Conservation (phyloP, 2,888 invertebrate genomes). For the Mesorhabditis spiculigera region DNA sequence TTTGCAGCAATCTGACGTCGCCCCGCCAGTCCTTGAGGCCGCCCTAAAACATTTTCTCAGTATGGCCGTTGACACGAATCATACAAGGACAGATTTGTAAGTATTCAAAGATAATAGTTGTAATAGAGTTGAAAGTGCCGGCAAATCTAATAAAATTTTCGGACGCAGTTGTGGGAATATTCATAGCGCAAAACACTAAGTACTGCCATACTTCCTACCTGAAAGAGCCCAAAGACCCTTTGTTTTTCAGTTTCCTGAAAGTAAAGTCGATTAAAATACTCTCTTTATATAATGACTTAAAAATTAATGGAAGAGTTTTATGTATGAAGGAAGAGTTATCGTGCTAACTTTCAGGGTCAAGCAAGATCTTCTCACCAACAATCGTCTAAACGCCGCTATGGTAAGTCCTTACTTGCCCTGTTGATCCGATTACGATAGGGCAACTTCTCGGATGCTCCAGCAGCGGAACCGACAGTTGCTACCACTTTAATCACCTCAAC, state of each 20-base stretch:
- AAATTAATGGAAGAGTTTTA: too few species aligned
- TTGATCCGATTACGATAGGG: conserved; percentile 9
- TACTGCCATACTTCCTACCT: too few species aligned
- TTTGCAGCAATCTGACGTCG: neutral
- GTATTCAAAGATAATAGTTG: neutral
- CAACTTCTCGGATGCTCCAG: neutral
- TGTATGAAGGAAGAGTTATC: too few species aligned
- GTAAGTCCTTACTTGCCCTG: conserved; percentile 8
- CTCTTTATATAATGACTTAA: too few species aligned
- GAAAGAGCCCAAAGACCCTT: too few species aligned
- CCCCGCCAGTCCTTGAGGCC: neutral
- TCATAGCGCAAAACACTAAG: too few species aligned
- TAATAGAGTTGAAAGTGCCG: too few species aligned
- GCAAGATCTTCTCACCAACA: conserved; percentile 13
- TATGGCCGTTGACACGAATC: neutral
- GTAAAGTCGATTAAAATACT: too few species aligned
- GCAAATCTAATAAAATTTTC: too few species aligned
- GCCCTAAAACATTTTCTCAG: neutral
- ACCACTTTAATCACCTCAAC: neutral
- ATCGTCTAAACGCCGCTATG: conserved; percentile 19
- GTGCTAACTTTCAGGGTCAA: too few species aligned
- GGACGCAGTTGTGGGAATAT: too few species aligned
- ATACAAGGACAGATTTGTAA: neutral
- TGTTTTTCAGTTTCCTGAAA: too few species aligned
- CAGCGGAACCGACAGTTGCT: neutral